phyloP scores from a whole-genome alignment of 2,888 invertebrate genomes.

The Drosophila fungiperda region DNA sequence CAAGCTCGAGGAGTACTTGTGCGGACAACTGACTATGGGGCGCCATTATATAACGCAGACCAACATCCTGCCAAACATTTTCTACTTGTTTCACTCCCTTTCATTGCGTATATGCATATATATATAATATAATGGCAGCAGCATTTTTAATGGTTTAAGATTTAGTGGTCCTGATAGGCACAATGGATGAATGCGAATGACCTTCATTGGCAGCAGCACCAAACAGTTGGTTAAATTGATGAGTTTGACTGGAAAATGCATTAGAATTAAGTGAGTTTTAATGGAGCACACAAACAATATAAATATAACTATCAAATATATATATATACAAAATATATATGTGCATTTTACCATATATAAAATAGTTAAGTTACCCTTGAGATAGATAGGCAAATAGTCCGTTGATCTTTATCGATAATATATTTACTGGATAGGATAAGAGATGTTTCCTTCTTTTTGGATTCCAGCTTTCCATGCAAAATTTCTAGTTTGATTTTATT shows the following conservation, averaged over 20 bases:
- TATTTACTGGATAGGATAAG: no score
- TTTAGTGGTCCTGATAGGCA: conserved; percentile 60
- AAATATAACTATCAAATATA: not conserved
- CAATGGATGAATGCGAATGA: conserved; percentile 22
- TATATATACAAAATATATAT: not conserved
- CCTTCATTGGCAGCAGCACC: conserved; percentile 34
- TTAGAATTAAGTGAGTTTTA: conserved; percentile 3
- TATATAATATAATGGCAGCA: conserved; percentile 67
- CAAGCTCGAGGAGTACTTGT: conserved; percentile 19
- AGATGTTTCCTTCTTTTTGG: not conserved
- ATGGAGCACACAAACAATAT: not conserved
- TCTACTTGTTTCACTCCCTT: conserved; percentile 2
- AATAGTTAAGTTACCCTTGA: not conserved
- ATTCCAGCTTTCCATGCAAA: not conserved
- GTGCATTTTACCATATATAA: no score
- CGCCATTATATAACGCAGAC: conserved; percentile 58
- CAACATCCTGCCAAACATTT: conserved; percentile 16
- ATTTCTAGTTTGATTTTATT: not conserved
- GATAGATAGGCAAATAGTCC: not conserved
- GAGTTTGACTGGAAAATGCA: conserved; percentile 9
- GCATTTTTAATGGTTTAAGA: conserved; percentile 70
- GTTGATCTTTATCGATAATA: not conserved
- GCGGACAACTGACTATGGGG: conserved; percentile 23
- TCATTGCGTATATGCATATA: conserved; percentile 1
- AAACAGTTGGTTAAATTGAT: conserved; percentile 16